These are phyloP conservation scores for Ophraella communa DNA, from an alignment of 2,888 invertebrate genomes.

Conservation along the genomic window DNA sequence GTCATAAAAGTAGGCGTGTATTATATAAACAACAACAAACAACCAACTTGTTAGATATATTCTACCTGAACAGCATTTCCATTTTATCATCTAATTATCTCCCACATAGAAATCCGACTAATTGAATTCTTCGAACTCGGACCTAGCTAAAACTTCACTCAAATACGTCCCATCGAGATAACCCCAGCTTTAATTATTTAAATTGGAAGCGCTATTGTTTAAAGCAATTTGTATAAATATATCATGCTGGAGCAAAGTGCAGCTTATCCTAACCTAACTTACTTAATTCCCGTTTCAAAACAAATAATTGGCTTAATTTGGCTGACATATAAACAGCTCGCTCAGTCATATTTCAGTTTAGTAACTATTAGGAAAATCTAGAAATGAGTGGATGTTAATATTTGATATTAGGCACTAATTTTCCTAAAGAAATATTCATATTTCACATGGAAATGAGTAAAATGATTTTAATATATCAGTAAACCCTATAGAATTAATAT, in stretches of 20 bases:
- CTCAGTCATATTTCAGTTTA: constrained; percentile 43
- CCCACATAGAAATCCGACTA: not conserved
- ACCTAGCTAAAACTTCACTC: constrained; percentile 11
- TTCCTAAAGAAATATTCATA: too few relatives aligned
- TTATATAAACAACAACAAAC: not conserved
- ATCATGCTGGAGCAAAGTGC: constrained; percentile 36
- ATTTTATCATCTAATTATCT: not conserved
- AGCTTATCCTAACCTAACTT: constrained; percentile 45
- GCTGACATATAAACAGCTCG: constrained; percentile 40
- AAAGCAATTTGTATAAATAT: constrained; percentile 38
- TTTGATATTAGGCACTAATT: too few relatives aligned
- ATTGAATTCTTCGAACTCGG: constrained; percentile 11
- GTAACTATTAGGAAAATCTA: too few relatives aligned
- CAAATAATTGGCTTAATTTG: constrained; percentile 49
- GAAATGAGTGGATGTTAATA: too few relatives aligned
- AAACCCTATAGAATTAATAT: too few relatives aligned
- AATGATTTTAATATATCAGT: too few relatives aligned
- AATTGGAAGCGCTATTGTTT: constrained; percentile 25
- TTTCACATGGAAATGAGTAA: too few relatives aligned
- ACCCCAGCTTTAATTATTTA: constrained; percentile 3
- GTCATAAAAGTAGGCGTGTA: not conserved
- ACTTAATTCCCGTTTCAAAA: constrained; percentile 47
- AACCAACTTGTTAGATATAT: not conserved
- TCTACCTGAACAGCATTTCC: not conserved
- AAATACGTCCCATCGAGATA: constrained; percentile 18